Conservation (phyloP, 2,888 invertebrate genomes). For the Drosophila mettleri region DNA sequence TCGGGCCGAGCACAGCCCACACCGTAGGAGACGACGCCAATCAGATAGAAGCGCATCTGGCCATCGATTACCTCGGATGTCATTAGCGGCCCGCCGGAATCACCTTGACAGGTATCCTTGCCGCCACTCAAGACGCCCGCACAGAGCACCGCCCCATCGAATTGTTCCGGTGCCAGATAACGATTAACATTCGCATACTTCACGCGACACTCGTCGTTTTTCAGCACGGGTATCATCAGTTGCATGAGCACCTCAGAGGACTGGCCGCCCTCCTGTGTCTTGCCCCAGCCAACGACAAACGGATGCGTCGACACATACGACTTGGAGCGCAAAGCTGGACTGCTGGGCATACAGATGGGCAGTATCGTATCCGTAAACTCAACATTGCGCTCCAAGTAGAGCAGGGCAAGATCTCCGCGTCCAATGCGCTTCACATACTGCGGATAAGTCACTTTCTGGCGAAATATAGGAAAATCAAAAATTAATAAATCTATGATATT, state of each 20-base stretch:
- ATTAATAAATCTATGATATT: too few species aligned
- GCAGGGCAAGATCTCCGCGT: slow-evolving; percentile 92
- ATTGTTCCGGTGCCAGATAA: slow-evolving; percentile 78
- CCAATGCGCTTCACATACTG: slow-evolving; percentile 84
- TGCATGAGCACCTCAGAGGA: slow-evolving; percentile 88
- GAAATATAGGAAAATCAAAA: background rate
- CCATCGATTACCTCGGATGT: slow-evolving; percentile 65
- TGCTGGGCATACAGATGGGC: slow-evolving; percentile 91
- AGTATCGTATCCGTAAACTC: slow-evolving; percentile 87
- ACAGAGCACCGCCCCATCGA: slow-evolving; percentile 82
- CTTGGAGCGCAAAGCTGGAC: slow-evolving; percentile 86
- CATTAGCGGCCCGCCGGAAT: slow-evolving; percentile 85
- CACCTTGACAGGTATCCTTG: slow-evolving; percentile 84
- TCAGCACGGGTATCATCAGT: slow-evolving; percentile 89
- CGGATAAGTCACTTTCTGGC: slow-evolving; percentile 72
- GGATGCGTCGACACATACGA: slow-evolving; percentile 87
- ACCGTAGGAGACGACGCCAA: slow-evolving; percentile 90
- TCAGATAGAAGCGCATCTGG: slow-evolving; percentile 85
- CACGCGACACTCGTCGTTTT: slow-evolving; percentile 87
- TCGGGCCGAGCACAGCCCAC: slow-evolving; percentile 88
- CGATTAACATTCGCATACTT: slow-evolving; percentile 74
- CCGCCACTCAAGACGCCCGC: slow-evolving; percentile 83
- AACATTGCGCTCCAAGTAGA: slow-evolving; percentile 87
- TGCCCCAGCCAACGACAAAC: slow-evolving; percentile 89
- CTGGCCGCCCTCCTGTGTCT: slow-evolving; percentile 86